These are phyloP conservation scores for Odocoileus virginianus DNA, from an alignment of 2,113 vertebrate species.

Conservation along the genomic window DNA sequence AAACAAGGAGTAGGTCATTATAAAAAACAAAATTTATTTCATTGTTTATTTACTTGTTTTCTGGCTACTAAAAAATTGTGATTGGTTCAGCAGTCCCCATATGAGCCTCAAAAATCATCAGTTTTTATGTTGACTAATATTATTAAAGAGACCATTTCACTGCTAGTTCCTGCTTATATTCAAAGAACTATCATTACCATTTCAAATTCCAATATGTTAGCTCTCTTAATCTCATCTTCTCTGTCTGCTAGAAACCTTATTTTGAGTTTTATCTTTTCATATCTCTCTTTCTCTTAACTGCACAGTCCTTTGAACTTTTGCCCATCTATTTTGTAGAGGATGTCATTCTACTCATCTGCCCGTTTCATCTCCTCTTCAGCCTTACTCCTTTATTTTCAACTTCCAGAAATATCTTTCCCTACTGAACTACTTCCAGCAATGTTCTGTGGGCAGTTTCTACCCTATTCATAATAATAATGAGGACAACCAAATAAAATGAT, in stretches of 20 bases:
- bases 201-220: constrained; percentile 39
- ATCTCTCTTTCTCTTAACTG: not conserved
- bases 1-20: not conserved
- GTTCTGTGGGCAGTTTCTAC: not conserved
- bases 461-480: not conserved
- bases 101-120: constrained; percentile 3
- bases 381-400: not conserved
- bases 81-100: not conserved
- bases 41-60: constrained; percentile 31
- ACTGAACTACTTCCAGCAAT: not conserved
- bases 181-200: not conserved
- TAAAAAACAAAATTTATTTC: not conserved
- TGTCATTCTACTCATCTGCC: not conserved
- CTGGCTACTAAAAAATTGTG: not conserved
- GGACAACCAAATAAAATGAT: not conserved
- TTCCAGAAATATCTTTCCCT: constrained; percentile 9
- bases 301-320: not conserved
- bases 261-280: not conserved
- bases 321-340: not conserved
- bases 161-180: not conserved
- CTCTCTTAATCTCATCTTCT: constrained; percentile 43
- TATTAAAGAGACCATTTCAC: not conserved
- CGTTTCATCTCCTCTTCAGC: not conserved
- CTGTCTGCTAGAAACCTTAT: not conserved
- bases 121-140: not conserved